Evolutionary conservation across 2,113 vertebrate genomes (phyloP).

Genomic region (Elanus axillaris): DNA sequence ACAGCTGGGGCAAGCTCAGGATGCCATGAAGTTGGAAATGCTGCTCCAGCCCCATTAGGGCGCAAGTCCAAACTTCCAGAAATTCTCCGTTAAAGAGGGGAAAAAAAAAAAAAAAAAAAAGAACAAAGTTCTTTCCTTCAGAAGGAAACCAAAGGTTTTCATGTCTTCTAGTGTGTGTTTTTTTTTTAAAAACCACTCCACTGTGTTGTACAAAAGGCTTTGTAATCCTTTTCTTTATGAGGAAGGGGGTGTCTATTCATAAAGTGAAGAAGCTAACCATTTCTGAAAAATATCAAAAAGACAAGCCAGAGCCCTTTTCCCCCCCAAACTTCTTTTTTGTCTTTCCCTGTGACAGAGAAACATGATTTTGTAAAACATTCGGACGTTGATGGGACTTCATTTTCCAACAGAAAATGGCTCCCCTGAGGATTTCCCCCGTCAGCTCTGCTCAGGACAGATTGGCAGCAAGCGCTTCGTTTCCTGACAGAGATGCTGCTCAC

Average conservation of each 20-base stretch:
- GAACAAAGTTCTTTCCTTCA: neutral
- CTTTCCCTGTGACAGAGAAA: neutral
- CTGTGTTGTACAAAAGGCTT: neutral
- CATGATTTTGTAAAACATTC: neutral
- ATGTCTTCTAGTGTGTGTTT: neutral
- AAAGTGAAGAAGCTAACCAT: neutral
- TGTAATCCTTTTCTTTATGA: neutral
- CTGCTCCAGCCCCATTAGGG: neutral
- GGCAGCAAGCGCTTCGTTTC: neutral
- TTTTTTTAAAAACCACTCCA: neutral
- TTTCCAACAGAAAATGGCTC: neutral
- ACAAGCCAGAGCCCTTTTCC: neutral
- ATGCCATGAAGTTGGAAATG: neutral
- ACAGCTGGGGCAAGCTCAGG: neutral
- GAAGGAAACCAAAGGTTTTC: neutral
- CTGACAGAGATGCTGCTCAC: accelerated
- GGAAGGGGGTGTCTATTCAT: neutral
- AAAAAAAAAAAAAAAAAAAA: no score
- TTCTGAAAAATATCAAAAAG: neutral
- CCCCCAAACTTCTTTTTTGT: neutral
- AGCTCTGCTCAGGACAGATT: neutral
- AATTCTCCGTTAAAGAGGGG: neutral
- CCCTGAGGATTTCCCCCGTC: neutral
- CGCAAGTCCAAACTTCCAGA: neutral
- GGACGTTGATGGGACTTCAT: neutral